phyloP scores from a whole-genome alignment of 2,797 vertebrate species.

The Coluber constrictor region DNA sequence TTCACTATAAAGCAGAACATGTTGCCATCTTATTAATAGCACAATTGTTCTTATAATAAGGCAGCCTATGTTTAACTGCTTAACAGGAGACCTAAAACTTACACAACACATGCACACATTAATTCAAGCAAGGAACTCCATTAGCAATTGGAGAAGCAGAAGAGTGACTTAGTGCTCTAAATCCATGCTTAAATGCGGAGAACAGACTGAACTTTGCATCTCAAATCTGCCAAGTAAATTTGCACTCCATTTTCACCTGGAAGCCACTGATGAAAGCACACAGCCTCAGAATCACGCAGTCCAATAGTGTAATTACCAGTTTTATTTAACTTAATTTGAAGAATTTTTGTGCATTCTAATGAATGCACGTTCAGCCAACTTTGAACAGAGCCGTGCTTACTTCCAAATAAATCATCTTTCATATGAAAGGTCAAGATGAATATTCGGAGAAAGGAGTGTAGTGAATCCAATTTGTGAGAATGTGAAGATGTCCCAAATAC shows the following conservation, averaged over 20 bases:
- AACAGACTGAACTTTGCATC: constrained; percentile 29
- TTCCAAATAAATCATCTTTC: constrained; percentile 13
- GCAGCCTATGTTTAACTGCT: background rate
- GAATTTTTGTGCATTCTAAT: constrained; percentile 28
- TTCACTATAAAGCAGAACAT: background rate
- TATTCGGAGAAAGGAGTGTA: background rate
- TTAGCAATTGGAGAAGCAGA: constrained; percentile 9
- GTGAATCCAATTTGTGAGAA: background rate
- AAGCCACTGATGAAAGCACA: constrained; percentile 34
- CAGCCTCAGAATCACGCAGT: constrained; percentile 11
- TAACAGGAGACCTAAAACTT: constrained; percentile 19
- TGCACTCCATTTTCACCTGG: constrained; percentile 21
- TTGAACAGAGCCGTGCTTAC: constrained; percentile 12
- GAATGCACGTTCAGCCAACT: background rate
- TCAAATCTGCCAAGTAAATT: constrained; percentile 23
- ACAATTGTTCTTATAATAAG: background rate
- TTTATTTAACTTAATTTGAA: constrained; percentile 30
- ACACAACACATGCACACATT: constrained; percentile 8
- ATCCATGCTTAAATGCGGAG: constrained; percentile 16
- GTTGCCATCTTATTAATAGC: background rate
- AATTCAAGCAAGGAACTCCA: constrained; percentile 43
- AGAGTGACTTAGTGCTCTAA: constrained; percentile 22
- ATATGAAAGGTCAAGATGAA: background rate
- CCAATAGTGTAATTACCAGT: constrained; percentile 37
- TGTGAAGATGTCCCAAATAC: background rate